Evolutionary conservation across 37 sponge, comb jelly and placozoan species (phyloP), one percentile per base, ranked within the genome.

Genomic region (Halichondria panicea): DNA sequence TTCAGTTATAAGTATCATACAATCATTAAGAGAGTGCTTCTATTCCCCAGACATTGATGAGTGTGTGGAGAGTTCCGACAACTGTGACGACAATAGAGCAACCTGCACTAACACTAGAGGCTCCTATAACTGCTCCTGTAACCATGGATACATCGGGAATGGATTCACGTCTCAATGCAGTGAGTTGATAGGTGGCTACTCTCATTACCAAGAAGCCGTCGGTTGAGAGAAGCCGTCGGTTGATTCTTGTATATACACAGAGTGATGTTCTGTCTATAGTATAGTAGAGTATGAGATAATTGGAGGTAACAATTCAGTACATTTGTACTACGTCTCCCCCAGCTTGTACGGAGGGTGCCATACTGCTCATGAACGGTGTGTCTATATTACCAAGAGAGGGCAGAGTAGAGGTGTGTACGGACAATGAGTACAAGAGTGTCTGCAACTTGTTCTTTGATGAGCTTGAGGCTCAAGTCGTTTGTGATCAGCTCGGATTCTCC

Each of bases 51-150:
- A 67, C 63, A 44, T 62, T 40, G 33, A 81, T 52, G 81, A 81
- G 73, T 83, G 83, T 27, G 2, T 30, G 30, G 44, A 44, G 7
- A 22, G 32, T 31, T 39, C 28, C 48, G 50, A 65, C 43, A 55
- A 27, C 45, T 66, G 67, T 55, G 74, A 52, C 21, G 37, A 35
- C 15, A 25, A 42, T 0, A 72, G 66, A 55, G 66, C 48, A 18
- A 52, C 28, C 42, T 82, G 83, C 75, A 66, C 43, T 21, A 82
- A 82, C 38, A 82, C 74, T 21, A 63, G 50, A 39, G 83, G 83
- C 27, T n/a, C 66, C 44, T 82, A 55, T 74, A 33, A 38, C 19
- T 82, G 83, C 37, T 54, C 83, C 27, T 82, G 83, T 64, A 63
- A 66, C 40, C 32, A 55, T 66, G 74, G 74, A 24, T 74, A 74